Evolutionary conservation across 2,797 vertebrate species (phyloP).

Genomic region (Hippoglossus hippoglossus): DNA sequence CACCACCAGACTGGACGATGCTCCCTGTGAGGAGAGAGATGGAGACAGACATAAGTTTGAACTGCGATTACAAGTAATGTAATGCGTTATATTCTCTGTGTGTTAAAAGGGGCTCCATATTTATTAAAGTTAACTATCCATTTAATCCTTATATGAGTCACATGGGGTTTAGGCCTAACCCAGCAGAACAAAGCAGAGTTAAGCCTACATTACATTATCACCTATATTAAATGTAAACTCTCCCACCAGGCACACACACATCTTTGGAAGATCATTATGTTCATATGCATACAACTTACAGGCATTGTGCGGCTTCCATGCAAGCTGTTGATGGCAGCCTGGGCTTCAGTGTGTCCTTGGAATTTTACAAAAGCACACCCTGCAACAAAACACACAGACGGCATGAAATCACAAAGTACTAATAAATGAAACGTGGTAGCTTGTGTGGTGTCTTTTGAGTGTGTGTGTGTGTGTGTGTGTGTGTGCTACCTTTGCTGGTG

Average conservation of each 20-base stretch:
- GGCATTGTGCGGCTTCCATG: slow-evolving; percentile 94
- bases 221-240: slow-evolving; percentile 30
- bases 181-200: slow-evolving; percentile 15
- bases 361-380: slow-evolving; percentile 96
- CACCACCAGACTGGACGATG: slow-evolving; percentile 95
- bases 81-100: slow-evolving; percentile 11
- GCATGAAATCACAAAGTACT: slow-evolving; percentile 7
- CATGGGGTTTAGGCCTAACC: slow-evolving; percentile 11
- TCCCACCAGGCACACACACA: slow-evolving; percentile 5
- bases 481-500: slow-evolving; percentile 91
- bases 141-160: slow-evolving; percentile 46
- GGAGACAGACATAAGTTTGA: slow-evolving; percentile 13
- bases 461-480: not conserved
- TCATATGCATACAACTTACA: slow-evolving; percentile 75
- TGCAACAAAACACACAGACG: slow-evolving; percentile 50
- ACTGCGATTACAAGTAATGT: slow-evolving; percentile 22
- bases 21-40: slow-evolving; percentile 82
- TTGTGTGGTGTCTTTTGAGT: not conserved
- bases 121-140: slow-evolving; percentile 35
- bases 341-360: slow-evolving; percentile 92
- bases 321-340: slow-evolving; percentile 93
- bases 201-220: slow-evolving; percentile 35
- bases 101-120: slow-evolving; percentile 26
- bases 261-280: slow-evolving; percentile 10
- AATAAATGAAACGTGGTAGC: not conserved